Evolutionary conservation across 2,797 vertebrate genomes (phyloP), one percentile per base, ranked within the genome.

Genomic region (Fratercula arctica): DNA sequence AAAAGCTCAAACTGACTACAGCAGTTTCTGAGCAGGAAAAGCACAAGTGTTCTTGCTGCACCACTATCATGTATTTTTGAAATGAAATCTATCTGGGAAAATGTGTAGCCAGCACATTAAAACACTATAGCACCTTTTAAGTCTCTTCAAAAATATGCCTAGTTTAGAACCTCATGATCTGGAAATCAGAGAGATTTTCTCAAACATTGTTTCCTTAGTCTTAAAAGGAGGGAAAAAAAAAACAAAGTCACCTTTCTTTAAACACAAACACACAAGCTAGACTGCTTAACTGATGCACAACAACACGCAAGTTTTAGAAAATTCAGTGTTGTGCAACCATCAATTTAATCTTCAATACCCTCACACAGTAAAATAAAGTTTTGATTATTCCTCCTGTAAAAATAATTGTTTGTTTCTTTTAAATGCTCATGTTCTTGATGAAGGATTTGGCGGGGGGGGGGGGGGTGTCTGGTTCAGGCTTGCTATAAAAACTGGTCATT

Each of bases 361-460:
- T 53, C 28, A 43, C 14, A 68, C 1, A n/a, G 24, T 41, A 67
- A 69, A 87, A 87, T 11, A 19, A 76, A 70, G 45, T 56, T 88
- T 60, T 56, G 16, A 77, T 83, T 85, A 53, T 35, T 84, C 17
- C 28, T 77, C 16, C 29, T 51, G 41, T 53, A 72, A 75, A 80
- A 68, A 13, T 23, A 2, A 6, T 6, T 24, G 7, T 9, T 74
- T 48, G 5, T 56, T 87, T 68, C 20, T 86, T 94, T 79, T 59
- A 53, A 86, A 81, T 39, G 14, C 4, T 61, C 16, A 37, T 37
- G 35, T 43, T 53, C 37, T 50, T 57, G 17, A 54, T 31, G 28
- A 76, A 63, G 10, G 4, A 10, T 57, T 24, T 33, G 5, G 26
- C 3, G 8, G 3, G 9, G 2, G 3, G 0, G 9, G 1, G 3